A percentile compares a stretch with the other conserved stretches of the same genome.
Conservation (phyloP, 2,113 vertebrate species). For the Xenus cinereus region DNA sequence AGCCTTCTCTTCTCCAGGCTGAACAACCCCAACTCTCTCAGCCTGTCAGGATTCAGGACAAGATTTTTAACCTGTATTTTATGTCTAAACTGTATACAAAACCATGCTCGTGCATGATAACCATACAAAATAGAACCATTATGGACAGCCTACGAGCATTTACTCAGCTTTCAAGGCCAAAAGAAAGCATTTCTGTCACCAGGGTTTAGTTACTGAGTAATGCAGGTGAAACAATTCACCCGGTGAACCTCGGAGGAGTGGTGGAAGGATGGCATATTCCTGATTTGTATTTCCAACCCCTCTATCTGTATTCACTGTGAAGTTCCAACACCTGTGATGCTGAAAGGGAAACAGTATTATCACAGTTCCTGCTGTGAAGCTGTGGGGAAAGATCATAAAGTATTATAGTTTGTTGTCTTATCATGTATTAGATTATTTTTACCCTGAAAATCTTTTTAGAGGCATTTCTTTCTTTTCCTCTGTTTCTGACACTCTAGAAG, state of each 20-base stretch:
- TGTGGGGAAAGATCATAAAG: background rate
- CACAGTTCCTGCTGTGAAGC: background rate
- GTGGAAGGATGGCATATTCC: background rate
- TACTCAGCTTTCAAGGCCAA: background rate
- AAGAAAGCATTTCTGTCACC: background rate
- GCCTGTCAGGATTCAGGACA: background rate
- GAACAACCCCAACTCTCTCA: no score
- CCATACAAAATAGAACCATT: background rate
- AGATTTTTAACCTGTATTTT: background rate
- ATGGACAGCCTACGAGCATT: rapidly evolving
- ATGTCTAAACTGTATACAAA: background rate
- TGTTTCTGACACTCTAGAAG: background rate
- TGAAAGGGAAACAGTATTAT: background rate
- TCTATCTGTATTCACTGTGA: background rate
- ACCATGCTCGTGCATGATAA: rapidly evolving
- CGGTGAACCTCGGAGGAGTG: background rate
- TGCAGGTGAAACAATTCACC: background rate
- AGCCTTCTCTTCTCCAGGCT: no score
- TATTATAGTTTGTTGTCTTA: background rate
- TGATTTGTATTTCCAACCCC: background rate
- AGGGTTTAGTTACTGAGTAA: background rate
- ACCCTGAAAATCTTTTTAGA: background rate
- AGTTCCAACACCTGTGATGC: background rate
- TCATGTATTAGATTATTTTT: background rate
- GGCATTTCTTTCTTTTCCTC: background rate